phyloP scores from a whole-genome alignment of 2,113 vertebrate genomes.

The Struthidea cinerea region DNA sequence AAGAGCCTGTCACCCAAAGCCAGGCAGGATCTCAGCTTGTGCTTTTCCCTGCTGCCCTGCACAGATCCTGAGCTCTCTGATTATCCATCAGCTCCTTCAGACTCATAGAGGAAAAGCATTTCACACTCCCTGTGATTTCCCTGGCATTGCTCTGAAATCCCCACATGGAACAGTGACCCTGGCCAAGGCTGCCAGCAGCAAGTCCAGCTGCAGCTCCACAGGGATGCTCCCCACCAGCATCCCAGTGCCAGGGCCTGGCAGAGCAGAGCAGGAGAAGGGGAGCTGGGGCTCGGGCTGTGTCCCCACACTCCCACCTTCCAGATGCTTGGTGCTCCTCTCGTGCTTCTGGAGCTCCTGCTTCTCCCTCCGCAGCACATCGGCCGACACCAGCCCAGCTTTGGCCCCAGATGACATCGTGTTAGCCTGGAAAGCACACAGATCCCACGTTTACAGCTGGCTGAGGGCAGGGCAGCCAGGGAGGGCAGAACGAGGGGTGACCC shows the following conservation, averaged over 20 bases:
- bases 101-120: not conserved
- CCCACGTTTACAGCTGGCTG: not conserved
- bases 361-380: conserved; percentile 80
- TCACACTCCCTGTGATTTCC: not conserved
- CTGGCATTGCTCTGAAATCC: not conserved
- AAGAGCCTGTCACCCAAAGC: not conserved
- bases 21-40: not conserved
- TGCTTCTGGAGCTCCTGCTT: conserved; percentile 79
- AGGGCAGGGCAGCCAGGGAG: not conserved
- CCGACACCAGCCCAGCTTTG: conserved; percentile 83
- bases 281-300: rapidly evolving
- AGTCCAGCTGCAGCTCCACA: rapidly evolving
- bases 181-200: not conserved
- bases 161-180: rapidly evolving
- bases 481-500: rapidly evolving
- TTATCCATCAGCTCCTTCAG: not conserved
- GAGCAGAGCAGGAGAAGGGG: not conserved
- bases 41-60: not conserved
- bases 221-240: not conserved
- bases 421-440: conserved; percentile 45
- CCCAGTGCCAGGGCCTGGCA: not conserved
- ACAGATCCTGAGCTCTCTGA: not conserved
- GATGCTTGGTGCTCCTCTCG: conserved; percentile 69
- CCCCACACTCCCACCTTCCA: conserved; percentile 78
- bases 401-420: conserved; percentile 80